Evolutionary conservation across 1,140 invertebrate genomes (phyloP), one percentile per base, ranked within the genome.

Genomic region (Dendroctonus valens): DNA sequence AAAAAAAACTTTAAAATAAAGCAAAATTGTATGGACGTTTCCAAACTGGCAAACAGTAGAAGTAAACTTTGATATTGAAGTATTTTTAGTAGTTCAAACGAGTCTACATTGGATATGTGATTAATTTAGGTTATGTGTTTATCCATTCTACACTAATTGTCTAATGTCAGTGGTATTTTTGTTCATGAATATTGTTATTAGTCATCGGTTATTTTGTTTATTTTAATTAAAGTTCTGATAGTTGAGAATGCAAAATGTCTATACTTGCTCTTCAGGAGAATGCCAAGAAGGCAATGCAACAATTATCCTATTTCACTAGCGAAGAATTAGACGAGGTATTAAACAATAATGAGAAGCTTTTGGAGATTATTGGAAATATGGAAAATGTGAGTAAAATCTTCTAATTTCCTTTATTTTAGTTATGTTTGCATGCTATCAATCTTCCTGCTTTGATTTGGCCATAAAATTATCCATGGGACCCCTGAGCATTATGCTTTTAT

Each of bases 281-380:
- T 58, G 74, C 70, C 60, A 75, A 74, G 68, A 64, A 68, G 46
- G 70, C 64, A 41, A 64, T 69, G 48, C 41, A 44, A 48, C 41
- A 67, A 42, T 12, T 71, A n/a, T 6, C 37, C 5, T 39, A 61
- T 53, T 61, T 90, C 50, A 83, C 77, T 60, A 87, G 85, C 55
- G 89, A 92, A 40, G 91, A 96, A 78, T 78, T 96, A 1, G 91
- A 93, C 77, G 87, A 89, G 78, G 83, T 95, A 62, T 80, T 96
- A 8, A 91, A 94, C 73, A 84, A 94, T 77, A 92, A 95, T 74
- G 82, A 83, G 5, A 93, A 92, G 80, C 85, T 95, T 70, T 89
- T 94, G 73, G 83, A 87, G 44, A 83, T 94, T 42, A 82, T 96
- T 0, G 87, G 89, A 76, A 87, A 90, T 75, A 80, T 91, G 49